These are phyloP conservation scores for Pocota personata DNA, from an alignment of 2,888 invertebrate genomes.

Conservation along the genomic window DNA sequence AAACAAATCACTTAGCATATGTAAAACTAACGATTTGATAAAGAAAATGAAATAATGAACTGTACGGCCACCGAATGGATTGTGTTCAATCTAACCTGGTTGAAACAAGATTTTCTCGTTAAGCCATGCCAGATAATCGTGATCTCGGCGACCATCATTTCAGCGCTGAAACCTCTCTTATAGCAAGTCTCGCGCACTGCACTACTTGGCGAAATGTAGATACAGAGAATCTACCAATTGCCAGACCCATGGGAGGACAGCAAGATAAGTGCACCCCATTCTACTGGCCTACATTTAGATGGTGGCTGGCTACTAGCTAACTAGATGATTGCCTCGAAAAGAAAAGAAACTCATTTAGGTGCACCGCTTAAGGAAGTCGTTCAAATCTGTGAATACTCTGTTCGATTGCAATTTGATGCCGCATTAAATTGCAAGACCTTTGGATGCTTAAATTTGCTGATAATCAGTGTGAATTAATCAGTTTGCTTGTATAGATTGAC, in stretches of 20 bases:
- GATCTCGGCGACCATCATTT: constrained; percentile 59
- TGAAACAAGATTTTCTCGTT: constrained; percentile 46
- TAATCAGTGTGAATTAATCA: constrained; percentile 54
- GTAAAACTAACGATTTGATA: constrained; percentile 59
- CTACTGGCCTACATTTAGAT: constrained; percentile 43
- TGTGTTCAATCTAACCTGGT: constrained; percentile 53
- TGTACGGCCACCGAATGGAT: constrained; percentile 10
- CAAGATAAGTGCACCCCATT: constrained; percentile 43
- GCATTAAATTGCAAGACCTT: constrained; percentile 51
- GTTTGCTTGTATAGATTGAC: constrained; percentile 36
- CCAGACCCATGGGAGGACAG: constrained; percentile 57
- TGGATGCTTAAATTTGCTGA: constrained; percentile 46
- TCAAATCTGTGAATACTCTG: background rate
- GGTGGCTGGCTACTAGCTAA: background rate
- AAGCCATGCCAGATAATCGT: constrained; percentile 61
- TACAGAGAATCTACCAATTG: constrained; percentile 2
- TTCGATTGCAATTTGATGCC: constrained; percentile 12
- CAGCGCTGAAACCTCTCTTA: constrained; percentile 19
- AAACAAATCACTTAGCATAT: constrained; percentile 45
- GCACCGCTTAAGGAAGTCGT: constrained; percentile 36
- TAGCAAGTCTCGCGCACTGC: constrained; percentile 37
- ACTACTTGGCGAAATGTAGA: constrained; percentile 18
- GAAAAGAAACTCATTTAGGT: constrained; percentile 3
- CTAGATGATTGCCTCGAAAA: constrained; percentile 12
- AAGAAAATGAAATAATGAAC: constrained; percentile 60